Conservation (phyloP, 2,797 vertebrate genomes). For the Lepus oiostolus region DNA sequence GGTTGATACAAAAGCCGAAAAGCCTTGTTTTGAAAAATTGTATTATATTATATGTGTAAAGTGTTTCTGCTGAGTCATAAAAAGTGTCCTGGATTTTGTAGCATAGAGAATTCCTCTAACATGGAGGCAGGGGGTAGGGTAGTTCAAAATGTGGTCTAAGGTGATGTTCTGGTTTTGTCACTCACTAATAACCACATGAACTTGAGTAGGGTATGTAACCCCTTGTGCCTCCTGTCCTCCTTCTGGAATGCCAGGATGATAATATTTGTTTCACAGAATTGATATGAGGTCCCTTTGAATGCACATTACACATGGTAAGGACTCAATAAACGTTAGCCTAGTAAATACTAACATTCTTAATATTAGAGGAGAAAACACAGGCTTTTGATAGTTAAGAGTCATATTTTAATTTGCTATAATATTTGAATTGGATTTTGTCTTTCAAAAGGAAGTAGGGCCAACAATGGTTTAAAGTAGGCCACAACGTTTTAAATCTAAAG, state of each 20-base stretch:
- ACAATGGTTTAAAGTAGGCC: neutral
- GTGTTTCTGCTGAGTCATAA: neutral
- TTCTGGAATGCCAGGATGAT: neutral
- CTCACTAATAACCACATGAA: neutral
- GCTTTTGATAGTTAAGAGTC: slow-evolving; percentile 3
- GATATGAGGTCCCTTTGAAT: neutral
- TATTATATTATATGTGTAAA: neutral
- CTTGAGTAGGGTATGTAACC: neutral
- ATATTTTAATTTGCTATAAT: slow-evolving; percentile 8
- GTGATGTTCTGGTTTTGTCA: neutral
- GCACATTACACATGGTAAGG: neutral
- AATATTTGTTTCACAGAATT: neutral
- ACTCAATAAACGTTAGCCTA: neutral
- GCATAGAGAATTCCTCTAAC: neutral
- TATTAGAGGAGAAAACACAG: slow-evolving; percentile 19
- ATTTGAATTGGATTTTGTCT: slow-evolving; percentile 4
- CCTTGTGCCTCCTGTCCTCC: neutral
- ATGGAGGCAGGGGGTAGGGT: neutral
- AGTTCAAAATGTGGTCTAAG: neutral
- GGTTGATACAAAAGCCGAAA: neutral
- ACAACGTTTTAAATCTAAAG: slow-evolving; percentile 1
- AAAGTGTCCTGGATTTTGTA: slow-evolving; percentile 16
- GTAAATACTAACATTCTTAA: neutral
- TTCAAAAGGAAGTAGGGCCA: neutral
- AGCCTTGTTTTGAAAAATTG: slow-evolving; percentile 22